Evolutionary conservation across 2,797 vertebrate species (phyloP), one percentile per base, ranked within the genome.

Genomic region (Threskiornis aethiopicus): DNA sequence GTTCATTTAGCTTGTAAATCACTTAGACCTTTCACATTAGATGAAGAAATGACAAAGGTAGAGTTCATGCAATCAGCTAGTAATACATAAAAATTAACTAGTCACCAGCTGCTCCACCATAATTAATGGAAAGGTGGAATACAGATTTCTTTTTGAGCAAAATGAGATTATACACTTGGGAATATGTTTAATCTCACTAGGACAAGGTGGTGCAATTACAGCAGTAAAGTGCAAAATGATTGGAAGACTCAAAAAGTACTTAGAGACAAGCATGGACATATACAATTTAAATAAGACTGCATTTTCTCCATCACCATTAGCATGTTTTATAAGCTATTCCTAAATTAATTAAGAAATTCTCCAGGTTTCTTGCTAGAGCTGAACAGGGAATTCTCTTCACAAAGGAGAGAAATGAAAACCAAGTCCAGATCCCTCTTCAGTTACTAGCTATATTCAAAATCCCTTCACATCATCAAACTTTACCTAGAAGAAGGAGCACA

Each of bases 61-160:
- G 76, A 78, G 90, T 84, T 95, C 79, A 91, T 81, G 87, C 52
- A 94, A 94, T 97, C 85, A 95, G 87, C 58, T 94, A 90, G 84
- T 62, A 80, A 93, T 78, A 96, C 72, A 95, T 62, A 84, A 91
- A 95, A 96, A 96, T 94, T 91, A 97, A 87, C 89, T 85, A 85
- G 92, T 93, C 77, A 79, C 93, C 97, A 97, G 90, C 94, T 98
- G 94, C 90, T 97, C 86, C 51, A 29, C 35, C 54, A 76, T 92
- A 94, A 96, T 96, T 96, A 96, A 95, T 94, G 51, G 41, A 82
- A 93, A 67, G 52, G 15, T 88, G 51, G 66, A 94, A 93, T 33
- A 58, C 22, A 72, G 52, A 84, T 81, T 89, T 88, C 44, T 83
- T 83, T 78, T 81, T 77, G 79, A 95, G 55, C 46, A 92, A 96